Evolutionary conservation across 2,797 vertebrate genomes (phyloP), one percentile per base, ranked within the genome.

Genomic region (Scomberomorus guttatus): DNA sequence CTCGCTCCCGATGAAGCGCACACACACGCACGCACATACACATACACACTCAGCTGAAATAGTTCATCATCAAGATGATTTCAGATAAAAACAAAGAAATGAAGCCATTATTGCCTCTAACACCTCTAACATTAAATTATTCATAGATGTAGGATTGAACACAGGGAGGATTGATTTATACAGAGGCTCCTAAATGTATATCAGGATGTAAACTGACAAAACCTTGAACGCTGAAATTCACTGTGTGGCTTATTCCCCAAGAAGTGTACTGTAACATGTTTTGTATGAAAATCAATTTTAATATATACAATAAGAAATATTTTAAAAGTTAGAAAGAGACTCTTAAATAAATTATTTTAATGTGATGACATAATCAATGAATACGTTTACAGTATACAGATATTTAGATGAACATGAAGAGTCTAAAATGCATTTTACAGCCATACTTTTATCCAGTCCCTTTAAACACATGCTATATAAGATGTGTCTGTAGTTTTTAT

Each of bases 1-100:
- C 95, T 22, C 94, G 97, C 75, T 95, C 95, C 1, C 95, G 95
- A 83, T 97, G 95, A 61, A 37, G 17, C 27, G 57, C 72, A 54
- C 25, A 80, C 32, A 75, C 14, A 25, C 8, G 25, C 15, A 25
- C 8, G 25, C 57, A 60, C 29, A 68, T 68, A 42, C 32, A 81
- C 11, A 59, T 15, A 34, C 14, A 68, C 63, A 62, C 51, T 54
- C 24, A 20, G 50, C 25, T 60, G 15, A 70, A 42, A 50, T 39
- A 50, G 3, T 12, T 3, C 20, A 61, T 80, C 64, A 75, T 42
- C 9, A 37, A 69, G 59, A 29, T 52, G 17, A 73, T n/a, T 65
- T 44, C 20, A 63, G n/a, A 76, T 34, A 62, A 37, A 75, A 34
- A 50, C 10, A 18, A 3, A 32, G 34, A 66, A 22, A n/a, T 39